Percentiles rank a stretch among this genome's conserved stretches.
Conservation (phyloP, 2,888 invertebrate species). For the Sinotaia quadrata region DNA sequence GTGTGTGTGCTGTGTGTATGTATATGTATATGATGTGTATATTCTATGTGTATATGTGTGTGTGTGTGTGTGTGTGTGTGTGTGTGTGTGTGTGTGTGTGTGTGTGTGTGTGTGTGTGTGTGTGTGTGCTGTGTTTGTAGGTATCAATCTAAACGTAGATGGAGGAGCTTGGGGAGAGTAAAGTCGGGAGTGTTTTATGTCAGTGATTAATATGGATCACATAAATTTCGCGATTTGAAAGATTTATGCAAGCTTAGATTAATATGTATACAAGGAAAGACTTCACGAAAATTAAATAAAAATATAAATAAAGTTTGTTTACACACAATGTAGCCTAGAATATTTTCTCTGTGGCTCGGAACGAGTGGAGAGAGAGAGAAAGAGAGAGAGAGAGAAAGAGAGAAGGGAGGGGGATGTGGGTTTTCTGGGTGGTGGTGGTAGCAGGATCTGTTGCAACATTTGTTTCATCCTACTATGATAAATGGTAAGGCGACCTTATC, state of each 20-base stretch:
- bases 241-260: no score
- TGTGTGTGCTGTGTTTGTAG: background rate
- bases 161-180: background rate
- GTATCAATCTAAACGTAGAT: background rate
- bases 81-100: background rate
- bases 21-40: background rate
- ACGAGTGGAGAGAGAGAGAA: background rate
- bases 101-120: background rate
- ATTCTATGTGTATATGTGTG: background rate
- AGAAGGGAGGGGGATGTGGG: background rate
- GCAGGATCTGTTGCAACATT: background rate
- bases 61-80: background rate
- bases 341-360: background rate
- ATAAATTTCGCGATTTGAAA: no score
- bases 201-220: no score
- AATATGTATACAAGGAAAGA: background rate
- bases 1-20: background rate
- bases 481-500: background rate
- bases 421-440: background rate
- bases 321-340: background rate
- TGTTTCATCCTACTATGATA: constrained; percentile 2
- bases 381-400: background rate
- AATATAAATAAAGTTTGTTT: background rate
- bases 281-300: background rate
- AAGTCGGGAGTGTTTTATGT: no score